Base-by-base conservation (phyloP, 2,888 invertebrate genomes). In the Coecobrya sp. region DNA sequence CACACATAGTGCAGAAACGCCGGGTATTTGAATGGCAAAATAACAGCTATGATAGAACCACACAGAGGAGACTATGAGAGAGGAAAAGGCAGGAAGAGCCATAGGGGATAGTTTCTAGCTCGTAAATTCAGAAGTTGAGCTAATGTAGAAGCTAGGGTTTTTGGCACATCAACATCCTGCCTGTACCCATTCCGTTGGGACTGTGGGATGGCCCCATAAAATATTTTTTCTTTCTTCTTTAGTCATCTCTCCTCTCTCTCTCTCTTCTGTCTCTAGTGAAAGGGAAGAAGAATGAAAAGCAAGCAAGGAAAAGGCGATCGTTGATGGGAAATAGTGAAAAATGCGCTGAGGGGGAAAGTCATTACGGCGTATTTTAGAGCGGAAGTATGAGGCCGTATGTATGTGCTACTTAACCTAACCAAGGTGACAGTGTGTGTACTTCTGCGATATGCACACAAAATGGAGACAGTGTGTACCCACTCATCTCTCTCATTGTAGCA, bases 341-440 rank as follows among this genome's bases (percentile, higher is more conserved):
- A 91, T 79, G 91, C 86, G 86, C 86, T 65, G 79, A 88, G 89
- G 86, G 86, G 81, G 88, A 89, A 84, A 85, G 91, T 86, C 93
- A 93, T 93, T 93, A 93, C 89, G 73, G 81, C 65, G 88, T 89
- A 91, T 91, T 93, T 93, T 91, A 93, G 91, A 86, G 86, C 93
- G 88, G 89, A 93, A 93, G 93, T 91, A 84, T 91, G 89, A 86
- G 84, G 52, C 68, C 68, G 42, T 42, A 22, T 86, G 36, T 81
- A n/a, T 36, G 19, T 19, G 19, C 10, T 84, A 84, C 55, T 89
- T 82, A 84, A 84, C 70, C 65, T 62, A 59, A 82, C 70, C 59
- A 73, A 87, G 87, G 76, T 87, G 87, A 87, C 86, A 73, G 86
- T 73, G 45, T 73, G 73, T 73, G 10, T 70, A 36, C 45, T 25